Evolutionary conservation across 2,113 vertebrate species (phyloP).

Genomic region (Abramis brama): DNA sequence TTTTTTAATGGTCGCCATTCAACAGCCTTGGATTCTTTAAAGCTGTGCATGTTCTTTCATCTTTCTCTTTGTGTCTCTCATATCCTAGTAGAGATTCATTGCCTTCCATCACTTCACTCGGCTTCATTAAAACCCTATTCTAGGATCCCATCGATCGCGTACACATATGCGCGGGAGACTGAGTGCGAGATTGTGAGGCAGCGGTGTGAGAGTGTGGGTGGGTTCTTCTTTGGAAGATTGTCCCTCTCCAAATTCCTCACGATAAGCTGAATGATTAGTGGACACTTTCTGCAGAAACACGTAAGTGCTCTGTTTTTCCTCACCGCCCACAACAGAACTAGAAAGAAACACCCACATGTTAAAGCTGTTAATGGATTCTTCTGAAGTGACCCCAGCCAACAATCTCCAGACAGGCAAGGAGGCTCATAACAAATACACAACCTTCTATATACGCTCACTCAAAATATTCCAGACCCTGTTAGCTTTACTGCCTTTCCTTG

Average conservation of each 20-base stretch:
- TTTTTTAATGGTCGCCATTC: neutral
- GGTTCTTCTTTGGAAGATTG: conserved; percentile 36
- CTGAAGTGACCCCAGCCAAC: conserved; percentile 29
- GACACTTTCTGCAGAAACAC: conserved; percentile 33
- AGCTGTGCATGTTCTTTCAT: neutral
- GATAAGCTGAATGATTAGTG: conserved; percentile 41
- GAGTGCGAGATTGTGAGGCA: conserved; percentile 1
- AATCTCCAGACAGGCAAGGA: conserved; percentile 2
- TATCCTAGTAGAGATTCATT: neutral
- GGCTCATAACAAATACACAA: neutral
- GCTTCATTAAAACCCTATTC: conserved; percentile 17
- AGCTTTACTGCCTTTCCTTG: neutral
- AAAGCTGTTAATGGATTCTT: conserved; percentile 40
- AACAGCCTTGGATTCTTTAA: neutral
- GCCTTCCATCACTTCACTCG: neutral
- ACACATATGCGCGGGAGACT: neutral
- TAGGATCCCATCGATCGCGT: neutral
- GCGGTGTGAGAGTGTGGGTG: conserved; percentile 21
- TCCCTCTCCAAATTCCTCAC: conserved; percentile 37
- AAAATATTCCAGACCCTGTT: conserved; percentile 1
- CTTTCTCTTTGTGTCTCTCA: neutral
- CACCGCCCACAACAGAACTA: conserved; percentile 31
- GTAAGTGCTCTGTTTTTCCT: conserved; percentile 25
- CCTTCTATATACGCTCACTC: neutral
- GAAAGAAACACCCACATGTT: conserved; percentile 41